Conservation (phyloP, 2,888 invertebrate genomes). For the Agrochola circellaris region DNA sequence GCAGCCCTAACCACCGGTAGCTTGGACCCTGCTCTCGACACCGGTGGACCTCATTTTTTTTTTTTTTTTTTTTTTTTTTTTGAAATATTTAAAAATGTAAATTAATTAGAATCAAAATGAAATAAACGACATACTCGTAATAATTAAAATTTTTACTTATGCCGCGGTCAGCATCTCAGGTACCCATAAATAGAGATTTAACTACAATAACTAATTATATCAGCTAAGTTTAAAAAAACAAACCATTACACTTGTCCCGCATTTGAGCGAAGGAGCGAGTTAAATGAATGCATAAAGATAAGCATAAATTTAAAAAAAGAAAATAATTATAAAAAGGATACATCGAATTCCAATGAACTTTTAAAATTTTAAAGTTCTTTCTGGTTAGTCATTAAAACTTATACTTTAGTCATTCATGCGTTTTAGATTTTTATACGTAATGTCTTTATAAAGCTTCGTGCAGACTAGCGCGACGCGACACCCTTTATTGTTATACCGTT, state of each 20-base stretch:
- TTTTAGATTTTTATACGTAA: not conserved
- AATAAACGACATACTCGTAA: too few species aligned
- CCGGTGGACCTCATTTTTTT: too few species aligned
- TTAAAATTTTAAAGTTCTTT: not conserved
- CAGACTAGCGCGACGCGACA: too few species aligned
- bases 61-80: too few species aligned
- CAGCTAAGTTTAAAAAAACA: too few species aligned
- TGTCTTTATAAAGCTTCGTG: too few species aligned
- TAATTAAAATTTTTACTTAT: not conserved
- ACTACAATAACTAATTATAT: not conserved
- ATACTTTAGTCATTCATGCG: not conserved
- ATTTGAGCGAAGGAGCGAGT: not conserved
- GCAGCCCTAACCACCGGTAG: too few species aligned
- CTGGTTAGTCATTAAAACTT: not conserved
- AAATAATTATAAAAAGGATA: not conserved
- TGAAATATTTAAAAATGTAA: too few species aligned
- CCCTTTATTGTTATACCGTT: too few species aligned
- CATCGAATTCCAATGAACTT: not conserved
- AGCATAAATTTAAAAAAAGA: not conserved
- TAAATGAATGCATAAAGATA: not conserved
- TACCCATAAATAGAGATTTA: not conserved
- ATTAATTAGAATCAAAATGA: too few species aligned
- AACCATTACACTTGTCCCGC: not conserved
- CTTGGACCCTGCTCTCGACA: too few species aligned
- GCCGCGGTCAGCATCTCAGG: not conserved